Evolutionary conservation across 1,140 invertebrate species (phyloP).

Genomic region (Drusus annulatus): DNA sequence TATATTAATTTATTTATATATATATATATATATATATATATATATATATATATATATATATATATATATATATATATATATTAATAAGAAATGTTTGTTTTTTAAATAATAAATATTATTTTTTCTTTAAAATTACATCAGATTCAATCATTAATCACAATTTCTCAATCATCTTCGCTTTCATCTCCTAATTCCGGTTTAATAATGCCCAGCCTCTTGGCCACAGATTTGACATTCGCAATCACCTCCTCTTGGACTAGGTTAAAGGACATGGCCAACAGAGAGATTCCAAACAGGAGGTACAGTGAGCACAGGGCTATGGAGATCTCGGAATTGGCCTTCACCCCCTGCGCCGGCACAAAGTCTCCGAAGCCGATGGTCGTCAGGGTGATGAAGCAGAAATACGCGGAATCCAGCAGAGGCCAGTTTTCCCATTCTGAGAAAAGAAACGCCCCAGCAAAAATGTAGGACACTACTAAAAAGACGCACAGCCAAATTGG

Average conservation of each 20-base stretch:
- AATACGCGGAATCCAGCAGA: conserved; percentile 93
- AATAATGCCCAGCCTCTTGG: conserved; percentile 87
- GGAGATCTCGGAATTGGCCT: conserved; percentile 80
- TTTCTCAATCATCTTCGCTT: conserved; percentile 63
- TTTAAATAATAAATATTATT: no score
- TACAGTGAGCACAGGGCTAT: conserved; percentile 95
- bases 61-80: no score
- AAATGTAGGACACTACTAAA: conserved; percentile 90
- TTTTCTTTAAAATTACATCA: no score
- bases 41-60: no score
- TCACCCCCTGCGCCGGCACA: conserved; percentile 87
- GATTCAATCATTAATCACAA: no score
- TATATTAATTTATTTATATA: no score
- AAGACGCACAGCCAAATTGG: conserved; percentile 94
- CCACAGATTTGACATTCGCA: conserved; percentile 87
- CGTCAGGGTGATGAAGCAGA: conserved; percentile 96
- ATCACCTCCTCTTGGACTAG: conserved; percentile 95
- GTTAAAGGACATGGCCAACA: conserved; percentile 99
- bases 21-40: no score
- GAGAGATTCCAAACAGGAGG: conserved; percentile 95
- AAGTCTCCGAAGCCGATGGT: conserved; percentile 97
- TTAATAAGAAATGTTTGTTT: no score
- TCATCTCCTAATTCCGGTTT: conserved; percentile 79
- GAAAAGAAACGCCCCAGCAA: conserved; percentile 90
- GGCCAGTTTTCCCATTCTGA: conserved; percentile 90